Base-by-base conservation (phyloP, 2,888 invertebrate genomes). In the Drosophila longiperda region DNA sequence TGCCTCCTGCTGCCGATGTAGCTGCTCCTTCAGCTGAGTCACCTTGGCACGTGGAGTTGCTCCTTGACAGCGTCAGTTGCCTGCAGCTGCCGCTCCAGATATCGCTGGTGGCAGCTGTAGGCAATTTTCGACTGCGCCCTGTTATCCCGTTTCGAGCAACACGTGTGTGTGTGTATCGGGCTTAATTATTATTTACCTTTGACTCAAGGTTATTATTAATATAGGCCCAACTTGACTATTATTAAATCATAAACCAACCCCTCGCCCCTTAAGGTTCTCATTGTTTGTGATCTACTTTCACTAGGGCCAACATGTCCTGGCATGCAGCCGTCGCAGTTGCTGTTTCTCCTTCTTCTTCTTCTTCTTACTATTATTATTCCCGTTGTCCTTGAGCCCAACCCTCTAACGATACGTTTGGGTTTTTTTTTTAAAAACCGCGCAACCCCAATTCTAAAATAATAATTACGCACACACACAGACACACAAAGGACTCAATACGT, bases 161-260 rank as follows among this genome's bases (percentile, higher is more conserved):
- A 86, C 86, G 86, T 89, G 88, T 75, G 70, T 70, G 23, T 59
- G 53, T 68, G 29, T 29, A 32, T 57, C 48, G 57, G 52, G 62
- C 73, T 72, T 88, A 90, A 90, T 90, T 90, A 83, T 86, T 87
- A 86, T 90, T 87, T 90, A 88, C 88, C 69, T 74, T 73, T 38
- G 62, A 75, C 70, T 88, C 89, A 88, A 87, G 90, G 88, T 88
- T 87, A 74, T 84, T 76, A 87, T 85, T 29, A 29, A 87, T 87
- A 29, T 81, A 73, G 81, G 57, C 67, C 57, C 75, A 70, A 89
- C 84, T 78, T 87, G 82, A 84, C 80, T 82, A 82, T 84, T 87
- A 82, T 87, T 87, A 87, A 80, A 89, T 89, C 85, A 89, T 80
- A 84, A 85, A 79, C 60, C 66, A 20, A 66, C 61, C 70, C 69